phyloP scores from a whole-genome alignment of 2,113 vertebrate species.

The Fulica atra region DNA sequence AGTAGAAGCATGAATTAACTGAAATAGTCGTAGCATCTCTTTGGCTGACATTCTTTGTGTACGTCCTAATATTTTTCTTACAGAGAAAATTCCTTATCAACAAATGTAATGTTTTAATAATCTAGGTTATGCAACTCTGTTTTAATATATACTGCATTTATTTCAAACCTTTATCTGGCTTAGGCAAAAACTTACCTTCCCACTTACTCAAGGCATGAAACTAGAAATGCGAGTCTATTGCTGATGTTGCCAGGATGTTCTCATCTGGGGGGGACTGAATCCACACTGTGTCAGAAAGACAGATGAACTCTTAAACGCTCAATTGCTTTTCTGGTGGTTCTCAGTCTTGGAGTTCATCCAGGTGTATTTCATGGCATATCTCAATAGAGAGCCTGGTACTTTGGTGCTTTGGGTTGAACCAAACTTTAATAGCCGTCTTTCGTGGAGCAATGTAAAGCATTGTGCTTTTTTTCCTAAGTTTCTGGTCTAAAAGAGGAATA shows the following conservation, averaged over 20 bases:
- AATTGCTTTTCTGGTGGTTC: not conserved
- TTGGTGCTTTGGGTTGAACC: not conserved
- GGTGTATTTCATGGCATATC: not conserved
- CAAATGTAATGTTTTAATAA: not conserved
- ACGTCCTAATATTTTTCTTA: not conserved
- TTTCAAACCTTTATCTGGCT: not conserved
- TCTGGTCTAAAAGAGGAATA: not conserved
- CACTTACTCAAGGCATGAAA: not conserved
- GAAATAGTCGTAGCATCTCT: not conserved
- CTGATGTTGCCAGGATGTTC: not conserved
- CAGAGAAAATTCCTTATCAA: not conserved
- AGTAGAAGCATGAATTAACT: not conserved
- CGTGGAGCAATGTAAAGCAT: not conserved
- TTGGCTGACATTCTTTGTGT: not conserved
- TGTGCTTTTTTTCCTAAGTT: not conserved
- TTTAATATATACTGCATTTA: not conserved
- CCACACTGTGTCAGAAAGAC: conserved; percentile 10
- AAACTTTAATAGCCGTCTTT: not conserved
- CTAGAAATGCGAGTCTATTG: not conserved
- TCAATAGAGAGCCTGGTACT: not conserved
- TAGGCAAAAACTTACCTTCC: not conserved
- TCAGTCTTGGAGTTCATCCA: not conserved
- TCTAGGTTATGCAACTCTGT: not conserved
- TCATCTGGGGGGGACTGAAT: not conserved
- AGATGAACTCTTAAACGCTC: conserved; percentile 19